Base-by-base conservation (phyloP, 2,113 vertebrate species). In the Gallinago undulata region DNA sequence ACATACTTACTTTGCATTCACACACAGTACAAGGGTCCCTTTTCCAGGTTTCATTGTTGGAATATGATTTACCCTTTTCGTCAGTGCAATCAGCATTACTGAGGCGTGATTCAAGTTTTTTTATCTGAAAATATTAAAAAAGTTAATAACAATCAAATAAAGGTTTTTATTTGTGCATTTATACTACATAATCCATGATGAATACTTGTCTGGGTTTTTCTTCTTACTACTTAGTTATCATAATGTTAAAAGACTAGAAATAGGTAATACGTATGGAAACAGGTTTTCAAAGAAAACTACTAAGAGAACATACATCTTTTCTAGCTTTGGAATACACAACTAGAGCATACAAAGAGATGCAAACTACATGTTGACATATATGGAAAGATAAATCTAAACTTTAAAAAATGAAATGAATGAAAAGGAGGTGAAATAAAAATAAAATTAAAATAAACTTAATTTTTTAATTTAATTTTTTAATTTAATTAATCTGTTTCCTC, bases 71-170 rank as follows among this genome's bases (percentile, higher is more conserved):
- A 25, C 98, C 99, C 3, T 98, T 97, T 31, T 97, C 97, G 55
- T 99, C 99, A 96, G 98, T 98, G 97, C 99, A 99, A 95, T 98
- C 98, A 8, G 98, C 98, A 95, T 98, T 98, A 96, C 98, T 99
- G 95, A 99, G 98, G 70, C 99, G 99, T 25, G 98, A 97, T 98
- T 99, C 99, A 84, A 99, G 99, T 96, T 98, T 99, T 98, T 99
- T 99, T 96, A 99, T 99, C 99, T 99, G 97, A 64, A 93, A 93
- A 75, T 10, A 83, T 87, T 75, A 30, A 37, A 89, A 7, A 33
- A 23, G 3, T 24, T 13, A 84, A 11, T 30, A 47, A 67, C 19
- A 89, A 76, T 37, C 11, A 63, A 80, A 80, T 6, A 41, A 81
- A 77, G 11, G 13, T 3, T 77, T 91, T 90, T n/a, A 41, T 43